Base-by-base conservation (phyloP, 2,797 vertebrate species). In the Pangasius macronema region DNA sequence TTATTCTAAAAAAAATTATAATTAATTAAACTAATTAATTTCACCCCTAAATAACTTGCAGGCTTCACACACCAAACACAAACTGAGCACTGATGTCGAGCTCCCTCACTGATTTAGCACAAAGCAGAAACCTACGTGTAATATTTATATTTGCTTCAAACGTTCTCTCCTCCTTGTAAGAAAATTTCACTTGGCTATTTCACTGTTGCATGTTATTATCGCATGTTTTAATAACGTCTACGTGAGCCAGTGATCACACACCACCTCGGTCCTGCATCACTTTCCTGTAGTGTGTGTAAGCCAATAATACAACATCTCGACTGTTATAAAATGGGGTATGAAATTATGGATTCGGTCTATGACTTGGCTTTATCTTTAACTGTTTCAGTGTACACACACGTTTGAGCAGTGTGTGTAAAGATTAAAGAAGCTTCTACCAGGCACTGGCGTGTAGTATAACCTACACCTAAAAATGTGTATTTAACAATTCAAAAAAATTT, bases 161-260 rank as follows among this genome's bases (percentile, higher is more conserved):
- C 51, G 20, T 20, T 30, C 42, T 65, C 4, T 10, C 22, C 16
- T 46, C 24, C 59, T 42, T 61, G 30, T 61, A 16, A 46, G 7
- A 82, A 82, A 39, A 36, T 65, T 1, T 53, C 4, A n/a, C 16
- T 20, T 61, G 7, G 39, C 65, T 39, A 20, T 82, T 76, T 85
- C 36, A 4, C 51, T 46, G 18, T 30, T 70, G 6, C n/a, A 27
- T 80, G 33, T 68, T 75, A 61, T 72, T 82, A 9, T 77, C 18
- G 2, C 10, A n/a, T 67, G 61, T 22, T 77, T 85, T n/a, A 65
- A 82, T 63, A 55, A 51, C 63, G 39, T 75, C 67, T 73, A 8
- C n/a, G 14, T 61, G 67, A 82, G n/a, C 36, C 80, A 65, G 33
- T 33, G 1, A 53, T 81, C 42, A 86, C 76, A 75, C 61, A 46